Base-by-base conservation (phyloP, 2,888 invertebrate species). In the Aspidiotus rigidus region DNA sequence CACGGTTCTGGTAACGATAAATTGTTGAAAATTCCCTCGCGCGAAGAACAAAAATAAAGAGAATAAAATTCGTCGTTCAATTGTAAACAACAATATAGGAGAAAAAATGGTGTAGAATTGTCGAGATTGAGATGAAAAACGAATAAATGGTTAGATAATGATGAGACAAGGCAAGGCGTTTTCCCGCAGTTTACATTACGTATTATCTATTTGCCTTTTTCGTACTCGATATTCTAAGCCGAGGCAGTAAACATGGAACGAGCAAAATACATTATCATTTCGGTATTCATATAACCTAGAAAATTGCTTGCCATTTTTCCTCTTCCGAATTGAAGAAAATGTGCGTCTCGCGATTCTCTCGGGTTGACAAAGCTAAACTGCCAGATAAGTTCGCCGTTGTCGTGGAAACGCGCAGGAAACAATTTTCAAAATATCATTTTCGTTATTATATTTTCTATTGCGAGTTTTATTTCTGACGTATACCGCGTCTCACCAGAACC, bases 341-440 rank as follows among this genome's bases (percentile, higher is more conserved):
- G 53, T 40, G 64, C 55, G 49, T 54, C 55, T 53, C 54, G 28
- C 28, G 28, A 28, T 28, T 55, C 39, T 49, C 64, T 57, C 16
- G 11, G n/a, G 49, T 49, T 49, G 49, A 11, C 49, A n/a, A n/a
- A 49, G 49, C 49, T 49, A 49, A 16, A 17, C 64, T 9, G 28
- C 64, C 40, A 54, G 64, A 64, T 64, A 64, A 64, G 54, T 53
- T 64, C 55, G 49, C 40, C 64, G 64, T 64, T 40, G 15, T 40
- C 64, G 40, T 64, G 64, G 64, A 64, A 54, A 64, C 64, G 40
- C 40, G 54, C 16, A 64, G 64, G 54, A 64, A 64, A 64, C 64
- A 64, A 64, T 64, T 64, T 64, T 64, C 64, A 28, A 64, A 64
- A 64, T 64, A 64, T 64, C 64, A 64, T 64, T 49, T 64, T 64